Conservation (phyloP, 1,140 invertebrate genomes). For the Diploscapter pachys region DNA sequence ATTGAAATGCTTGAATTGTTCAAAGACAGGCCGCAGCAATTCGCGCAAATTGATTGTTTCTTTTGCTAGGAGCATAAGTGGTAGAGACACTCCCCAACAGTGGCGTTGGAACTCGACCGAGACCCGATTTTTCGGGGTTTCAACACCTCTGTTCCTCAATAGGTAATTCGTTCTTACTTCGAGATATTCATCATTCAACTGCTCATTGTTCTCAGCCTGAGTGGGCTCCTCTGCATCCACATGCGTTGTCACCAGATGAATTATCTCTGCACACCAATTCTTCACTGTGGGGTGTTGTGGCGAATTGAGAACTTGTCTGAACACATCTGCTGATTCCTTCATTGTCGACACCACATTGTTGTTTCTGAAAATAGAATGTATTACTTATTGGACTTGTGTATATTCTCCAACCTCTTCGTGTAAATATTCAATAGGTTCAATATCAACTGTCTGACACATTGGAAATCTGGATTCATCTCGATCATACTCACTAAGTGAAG, state of each 20-base stretch:
- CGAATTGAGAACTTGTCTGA: slow-evolving; percentile 57
- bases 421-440: slow-evolving; percentile 54
- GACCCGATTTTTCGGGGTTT: too few relatives aligned
- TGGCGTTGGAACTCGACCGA: not conserved
- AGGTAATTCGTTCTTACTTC: slow-evolving; percentile 42
- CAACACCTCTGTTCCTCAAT: too few relatives aligned
- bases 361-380: slow-evolving; percentile 28
- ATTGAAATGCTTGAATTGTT: too few relatives aligned
- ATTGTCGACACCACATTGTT: slow-evolving; percentile 52
- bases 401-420: slow-evolving; percentile 35
- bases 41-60: too few relatives aligned
- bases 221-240: slow-evolving; percentile 48
- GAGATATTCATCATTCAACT: slow-evolving; percentile 58
- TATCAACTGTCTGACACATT: slow-evolving; percentile 56
- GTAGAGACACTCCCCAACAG: not conserved
- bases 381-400: not conserved
- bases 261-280: slow-evolving; percentile 57
- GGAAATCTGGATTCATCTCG: slow-evolving; percentile 58
- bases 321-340: slow-evolving; percentile 51
- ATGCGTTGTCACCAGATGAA: slow-evolving; percentile 52
- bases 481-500: slow-evolving; percentile 51
- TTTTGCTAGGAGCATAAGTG: too few relatives aligned
- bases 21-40: too few relatives aligned
- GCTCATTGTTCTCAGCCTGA: slow-evolving; percentile 48
- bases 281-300: slow-evolving; percentile 57